These are phyloP conservation scores for Cryptoblepharus egeriae DNA, from an alignment of 2,797 vertebrate genomes.

Conservation along the genomic window DNA sequence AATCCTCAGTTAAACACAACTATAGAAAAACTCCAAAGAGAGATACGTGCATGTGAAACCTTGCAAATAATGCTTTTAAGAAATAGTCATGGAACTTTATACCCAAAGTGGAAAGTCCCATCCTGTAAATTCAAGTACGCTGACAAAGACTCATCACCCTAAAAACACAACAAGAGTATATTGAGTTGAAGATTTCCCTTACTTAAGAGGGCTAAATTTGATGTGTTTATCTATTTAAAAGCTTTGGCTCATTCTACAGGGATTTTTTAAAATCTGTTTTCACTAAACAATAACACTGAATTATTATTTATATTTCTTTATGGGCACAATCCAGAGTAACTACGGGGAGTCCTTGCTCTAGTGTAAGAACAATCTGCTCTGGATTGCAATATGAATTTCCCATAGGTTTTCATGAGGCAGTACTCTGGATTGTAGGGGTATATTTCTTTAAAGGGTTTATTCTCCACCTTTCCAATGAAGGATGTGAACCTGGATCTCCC, in stretches of 20 bases:
- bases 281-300: neutral
- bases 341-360: no score
- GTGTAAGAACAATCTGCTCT: no score
- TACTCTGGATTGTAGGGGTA: no score
- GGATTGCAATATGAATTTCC: no score
- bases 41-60: neutral
- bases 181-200: neutral
- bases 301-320: no score
- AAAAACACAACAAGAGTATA: neutral
- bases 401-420: no score
- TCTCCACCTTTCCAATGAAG: no score
- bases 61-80: neutral
- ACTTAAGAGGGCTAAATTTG: neutral
- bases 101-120: neutral
- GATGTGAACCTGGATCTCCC: no score
- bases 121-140: neutral
- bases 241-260: neutral
- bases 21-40: neutral
- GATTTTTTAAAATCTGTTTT: conserved; percentile 24
- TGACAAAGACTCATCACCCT: neutral
- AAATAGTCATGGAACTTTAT: neutral
- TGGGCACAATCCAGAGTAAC: no score
- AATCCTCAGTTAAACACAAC: neutral
- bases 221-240: neutral
- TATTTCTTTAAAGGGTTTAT: no score